Base-by-base conservation (phyloP, 2,797 vertebrate species). In the Crypturellus tataupa region DNA sequence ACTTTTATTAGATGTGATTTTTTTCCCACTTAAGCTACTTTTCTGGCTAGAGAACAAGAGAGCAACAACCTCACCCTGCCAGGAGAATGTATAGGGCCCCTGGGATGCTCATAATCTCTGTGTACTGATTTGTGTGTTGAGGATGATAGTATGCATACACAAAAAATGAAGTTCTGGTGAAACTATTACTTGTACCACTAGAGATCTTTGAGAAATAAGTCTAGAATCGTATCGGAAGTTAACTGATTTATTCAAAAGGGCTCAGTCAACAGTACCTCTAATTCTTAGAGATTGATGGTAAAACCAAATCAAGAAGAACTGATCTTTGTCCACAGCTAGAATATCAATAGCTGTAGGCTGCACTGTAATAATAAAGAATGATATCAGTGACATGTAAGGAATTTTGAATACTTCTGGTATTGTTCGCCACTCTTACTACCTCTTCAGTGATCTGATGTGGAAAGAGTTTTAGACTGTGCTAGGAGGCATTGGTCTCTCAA, bases 31-130 rank as follows among this genome's bases (percentile, higher is more conserved):
- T 59, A 77, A 91, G 15, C 42, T 82, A 59, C 2, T 1, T 15
- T 53, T 83, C 7, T 62, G 37, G 5, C 40, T 90, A 67, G 33
- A 76, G 53, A 81, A 82, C 12, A 44, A 29, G 53, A 55, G 29
- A 55, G 29, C 53, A 31, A 31, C 29, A 55, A 31, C 59, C 12
- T 24, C 80, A 3, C 1, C 0, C 10, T 72, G 3, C 31, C 72
- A 35, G 24, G 44, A 59, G 25, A 8, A 33, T 68, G 0, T 13
- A 24, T 5, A 20, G 51, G 21, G 31, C 81, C 31, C 24, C n/a
- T 37, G 35, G 11, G 31, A 8, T 1, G 4, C 0, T 0, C 58
- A 4, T 84, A 51, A 27, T 47, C 51, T 85, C 37, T 0, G 0
- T 40, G 55, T 12, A 12, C 49, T 58, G 24, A 6, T 65, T 33